Base-by-base conservation (phyloP, 1,140 invertebrate species). In the Pentalonia nigronervosa region DNA sequence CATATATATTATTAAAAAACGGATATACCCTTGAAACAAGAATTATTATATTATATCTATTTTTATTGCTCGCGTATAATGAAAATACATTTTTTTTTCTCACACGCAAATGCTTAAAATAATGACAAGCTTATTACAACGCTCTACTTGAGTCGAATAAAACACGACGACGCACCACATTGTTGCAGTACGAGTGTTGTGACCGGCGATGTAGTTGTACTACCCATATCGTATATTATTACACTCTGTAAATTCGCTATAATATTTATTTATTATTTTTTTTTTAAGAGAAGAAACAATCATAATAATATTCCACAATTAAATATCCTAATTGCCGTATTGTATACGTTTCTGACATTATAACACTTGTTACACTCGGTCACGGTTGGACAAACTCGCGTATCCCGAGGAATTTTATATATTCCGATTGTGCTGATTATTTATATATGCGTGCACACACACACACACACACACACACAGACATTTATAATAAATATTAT, bases 231-330 rank as follows among this genome's bases (percentile, higher is more conserved):
- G 21, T 20, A 23, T 60, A 60, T 60, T 60, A 60, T 30, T 41
- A 41, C 41, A 41, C 41, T 41, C 41, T 76, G n/a, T n/a, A 76
- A n/a, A 14, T 76, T 76, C 60, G 6, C n/a, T 67, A 67, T 67
- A n/a, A n/a, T n/a, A n/a, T n/a, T n/a, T n/a, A n/a, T n/a, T n/a
- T n/a, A n/a, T n/a, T n/a, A 6, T n/a, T 67, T 60, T 60, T 67
- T 67, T 67, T 60, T 67, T 67, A 4, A 17, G 7, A 76, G 60
- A 76, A 76, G 60, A 76, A n/a, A n/a, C 60, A 76, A 76, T 76
- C 60, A 76, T 76, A 76, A 76, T 76, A 30, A 76, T 76, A 76
- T 76, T 76, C n/a, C n/a, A 76, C n/a, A 76, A 76, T 76, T 76
- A 76, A 76, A 76, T 41, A 41, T 76, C 7, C 76, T 83, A 36